Conservation (phyloP, 2,797 vertebrate genomes). For the Neoniphon sammara region DNA sequence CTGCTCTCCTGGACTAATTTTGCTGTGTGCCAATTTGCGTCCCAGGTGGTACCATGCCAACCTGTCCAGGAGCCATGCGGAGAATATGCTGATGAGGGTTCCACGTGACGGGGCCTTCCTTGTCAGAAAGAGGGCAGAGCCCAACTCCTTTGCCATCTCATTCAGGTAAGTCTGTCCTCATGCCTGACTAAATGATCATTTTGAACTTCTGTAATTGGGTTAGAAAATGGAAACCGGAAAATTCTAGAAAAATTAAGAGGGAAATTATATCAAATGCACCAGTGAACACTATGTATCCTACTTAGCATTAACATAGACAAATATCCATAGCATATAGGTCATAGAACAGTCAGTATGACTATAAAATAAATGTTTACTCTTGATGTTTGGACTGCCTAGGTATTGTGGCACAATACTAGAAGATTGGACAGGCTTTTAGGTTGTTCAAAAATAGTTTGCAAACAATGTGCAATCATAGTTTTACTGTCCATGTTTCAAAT, state of each 20-base stretch:
- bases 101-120: constrained; percentile 97
- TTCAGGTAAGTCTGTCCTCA: constrained; percentile 85
- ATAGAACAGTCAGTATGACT: not conserved
- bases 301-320: not conserved
- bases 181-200: not conserved
- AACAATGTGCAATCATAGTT: not conserved
- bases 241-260: not conserved
- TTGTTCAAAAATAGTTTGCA: not conserved
- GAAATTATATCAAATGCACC: not conserved
- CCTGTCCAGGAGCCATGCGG: constrained; percentile 92
- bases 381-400: no score
- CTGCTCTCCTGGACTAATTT: not conserved
- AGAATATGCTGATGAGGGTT: constrained; percentile 99
- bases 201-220: not conserved
- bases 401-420: no score
- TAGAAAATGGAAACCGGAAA: no score
- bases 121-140: constrained; percentile 93
- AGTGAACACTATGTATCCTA: not conserved
- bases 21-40: constrained; percentile 16
- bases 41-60: constrained; percentile 96
- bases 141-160: constrained; percentile 97
- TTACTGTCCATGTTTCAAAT: not conserved
- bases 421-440: not conserved
- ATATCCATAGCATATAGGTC: not conserved
- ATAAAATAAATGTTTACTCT: not conserved